Evolutionary conservation across 1,140 invertebrate genomes (phyloP), one percentile per base, ranked within the genome.

Genomic region (Listronotus oregonensis): DNA sequence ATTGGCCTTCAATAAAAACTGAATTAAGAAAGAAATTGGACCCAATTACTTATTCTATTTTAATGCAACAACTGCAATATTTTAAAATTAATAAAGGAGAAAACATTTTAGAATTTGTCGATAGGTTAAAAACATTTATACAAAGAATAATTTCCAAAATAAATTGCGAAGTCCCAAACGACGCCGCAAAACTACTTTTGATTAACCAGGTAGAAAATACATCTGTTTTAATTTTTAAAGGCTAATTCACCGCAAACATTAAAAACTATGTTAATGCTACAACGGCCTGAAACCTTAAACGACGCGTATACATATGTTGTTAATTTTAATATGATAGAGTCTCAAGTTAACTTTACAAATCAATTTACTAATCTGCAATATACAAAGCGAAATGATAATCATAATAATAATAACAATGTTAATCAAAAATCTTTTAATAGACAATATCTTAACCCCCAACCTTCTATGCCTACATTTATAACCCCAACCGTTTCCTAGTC

Each of bases 11-110:
- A 0, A 37, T 64, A 43, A 57, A 57, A 49, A 4, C 3, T 11
- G 62, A 42, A 6, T 50, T 57, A 49, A 56, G 54, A 57, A 40
- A 54, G 6, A 64, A 57, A 43, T 64, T 57, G 49, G 52, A 64
- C 21, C 8, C 3, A 39, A 37, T 57, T 27, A 0, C 5, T 14
- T 39, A 34, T 11, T 18, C 8, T 4, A 21, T 57, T 6, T 27
- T 64, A 31, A 8, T 50, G 4, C 62, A 64, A n/a, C 27, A 64
- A 40, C 50, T 64, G 37, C 11, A 57, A 7, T 64, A 49, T 57
- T 49, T 49, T 17, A 50, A 17, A 12, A 47, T 7, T 34, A 57
- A 64, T 44, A 46, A 32, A 18, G 56, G 56, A 37, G 62, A 64
- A 49, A 17, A n/a, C 11, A 34, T 57, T 21, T 7, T 57, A 12